phyloP scores from a whole-genome alignment of 2,797 vertebrate species.

The Pangasius mekongensis region DNA sequence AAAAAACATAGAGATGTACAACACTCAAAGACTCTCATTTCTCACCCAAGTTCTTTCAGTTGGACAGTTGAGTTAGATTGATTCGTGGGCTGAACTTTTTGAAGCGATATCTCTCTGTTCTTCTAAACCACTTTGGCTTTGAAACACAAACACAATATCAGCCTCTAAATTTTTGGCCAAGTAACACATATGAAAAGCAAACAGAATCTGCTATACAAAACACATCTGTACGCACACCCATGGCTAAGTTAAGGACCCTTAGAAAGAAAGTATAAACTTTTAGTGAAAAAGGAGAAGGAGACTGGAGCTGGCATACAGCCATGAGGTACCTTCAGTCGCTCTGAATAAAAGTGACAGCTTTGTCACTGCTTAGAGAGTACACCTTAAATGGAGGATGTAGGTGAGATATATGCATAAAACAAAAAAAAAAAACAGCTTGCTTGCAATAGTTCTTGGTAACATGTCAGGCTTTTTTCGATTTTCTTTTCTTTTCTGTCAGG shows the following conservation, averaged over 20 bases:
- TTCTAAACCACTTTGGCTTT: slow-evolving; percentile 27
- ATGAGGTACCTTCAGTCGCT: background rate
- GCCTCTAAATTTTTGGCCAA: slow-evolving; percentile 6
- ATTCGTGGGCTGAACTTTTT: slow-evolving; percentile 6
- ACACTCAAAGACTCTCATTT: background rate
- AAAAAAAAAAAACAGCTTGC: background rate
- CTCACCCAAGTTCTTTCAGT: slow-evolving; percentile 5
- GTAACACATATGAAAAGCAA: background rate
- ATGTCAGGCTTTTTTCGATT: slow-evolving; percentile 7
- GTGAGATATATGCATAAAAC: background rate
- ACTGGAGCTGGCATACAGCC: slow-evolving; percentile 25
- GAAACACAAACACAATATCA: slow-evolving; percentile 7
- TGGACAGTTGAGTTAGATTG: background rate
- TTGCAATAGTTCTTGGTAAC: slow-evolving; percentile 17
- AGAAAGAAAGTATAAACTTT: slow-evolving; percentile 30
- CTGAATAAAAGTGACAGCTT: slow-evolving; percentile 37
- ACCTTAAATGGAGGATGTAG: slow-evolving; percentile 18
- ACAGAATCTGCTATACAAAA: slow-evolving; percentile 9
- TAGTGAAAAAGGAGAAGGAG: slow-evolving; percentile 5
- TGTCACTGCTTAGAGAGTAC: slow-evolving; percentile 13
- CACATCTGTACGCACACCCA: slow-evolving; percentile 17
- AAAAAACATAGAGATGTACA: background rate
- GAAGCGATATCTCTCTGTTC: slow-evolving; percentile 1
- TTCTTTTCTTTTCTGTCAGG: background rate
- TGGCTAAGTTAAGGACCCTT: background rate